Evolutionary conservation across 1,140 invertebrate genomes (phyloP).

Genomic region (Saccostrea echinata): DNA sequence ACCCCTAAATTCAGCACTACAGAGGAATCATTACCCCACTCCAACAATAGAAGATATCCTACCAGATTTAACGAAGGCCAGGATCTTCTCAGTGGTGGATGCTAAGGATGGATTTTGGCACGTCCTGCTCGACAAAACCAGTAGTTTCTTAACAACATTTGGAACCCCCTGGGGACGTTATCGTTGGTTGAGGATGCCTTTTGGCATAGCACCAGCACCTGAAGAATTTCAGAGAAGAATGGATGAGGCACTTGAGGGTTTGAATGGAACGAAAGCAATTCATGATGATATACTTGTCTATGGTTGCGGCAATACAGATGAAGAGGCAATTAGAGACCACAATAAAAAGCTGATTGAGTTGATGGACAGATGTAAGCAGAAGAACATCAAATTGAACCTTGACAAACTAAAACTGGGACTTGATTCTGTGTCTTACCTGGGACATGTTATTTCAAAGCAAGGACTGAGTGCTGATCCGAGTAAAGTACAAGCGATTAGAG

Average conservation of each 20-base stretch:
- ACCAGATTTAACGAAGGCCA: too few species aligned
- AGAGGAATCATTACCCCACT: constrained; percentile 55
- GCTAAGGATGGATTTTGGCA: too few species aligned
- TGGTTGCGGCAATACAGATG: not conserved
- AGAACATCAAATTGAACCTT: not conserved
- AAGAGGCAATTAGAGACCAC: not conserved
- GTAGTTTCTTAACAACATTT: not conserved
- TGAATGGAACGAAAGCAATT: too few species aligned
- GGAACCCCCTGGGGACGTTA: too few species aligned
- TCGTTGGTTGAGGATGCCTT: not conserved
- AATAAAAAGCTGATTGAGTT: not conserved
- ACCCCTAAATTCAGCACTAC: constrained; percentile 71
- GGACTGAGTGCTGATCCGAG: not conserved
- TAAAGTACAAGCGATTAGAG: not conserved
- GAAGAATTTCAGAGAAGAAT: too few species aligned
- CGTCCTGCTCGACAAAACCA: too few species aligned
- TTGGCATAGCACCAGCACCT: not conserved
- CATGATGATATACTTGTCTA: too few species aligned
- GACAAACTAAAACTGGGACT: too few species aligned
- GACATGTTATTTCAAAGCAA: not conserved
- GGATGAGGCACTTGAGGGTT: too few species aligned
- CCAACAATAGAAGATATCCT: constrained; percentile 65
- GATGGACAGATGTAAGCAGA: not conserved
- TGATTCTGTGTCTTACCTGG: too few species aligned
- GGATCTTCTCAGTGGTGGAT: too few species aligned